Evolutionary conservation across 2,113 vertebrate species (phyloP).

Genomic region (Mormoops blainvillei): DNA sequence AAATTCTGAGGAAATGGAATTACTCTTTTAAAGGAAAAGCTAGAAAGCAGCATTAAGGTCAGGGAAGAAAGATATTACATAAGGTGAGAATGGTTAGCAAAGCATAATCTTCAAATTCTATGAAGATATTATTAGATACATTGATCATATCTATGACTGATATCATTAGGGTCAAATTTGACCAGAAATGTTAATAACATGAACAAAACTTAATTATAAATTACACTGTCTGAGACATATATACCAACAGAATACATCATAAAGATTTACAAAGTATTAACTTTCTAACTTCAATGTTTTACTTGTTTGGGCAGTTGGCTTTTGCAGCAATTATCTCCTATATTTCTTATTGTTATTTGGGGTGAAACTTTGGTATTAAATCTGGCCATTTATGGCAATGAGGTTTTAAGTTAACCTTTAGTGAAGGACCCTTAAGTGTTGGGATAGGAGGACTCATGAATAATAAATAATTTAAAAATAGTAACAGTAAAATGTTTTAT

Average conservation of each 20-base stretch:
- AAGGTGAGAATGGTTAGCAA: constrained; percentile 2
- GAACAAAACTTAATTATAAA: background rate
- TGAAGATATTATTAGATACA: background rate
- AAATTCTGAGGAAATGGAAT: background rate
- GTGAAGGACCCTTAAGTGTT: background rate
- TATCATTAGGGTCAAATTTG: background rate
- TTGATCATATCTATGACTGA: background rate
- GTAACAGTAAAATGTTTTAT: background rate
- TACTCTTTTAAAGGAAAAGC: constrained; percentile 9
- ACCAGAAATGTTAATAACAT: background rate
- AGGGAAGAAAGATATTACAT: background rate
- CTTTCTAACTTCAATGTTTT: background rate
- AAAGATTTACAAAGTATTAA: background rate
- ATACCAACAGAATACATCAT: background rate
- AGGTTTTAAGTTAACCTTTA: constrained; percentile 15
- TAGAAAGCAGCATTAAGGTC: background rate
- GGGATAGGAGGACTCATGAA: background rate
- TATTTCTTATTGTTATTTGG: background rate
- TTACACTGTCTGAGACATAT: background rate
- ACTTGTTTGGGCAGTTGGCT: background rate
- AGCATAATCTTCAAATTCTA: background rate
- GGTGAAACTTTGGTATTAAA: constrained; percentile 8
- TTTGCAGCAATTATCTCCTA: background rate
- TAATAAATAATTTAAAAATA: constrained; percentile 1
- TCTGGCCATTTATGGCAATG: background rate